Evolutionary conservation across 1,140 invertebrate genomes (phyloP), one percentile per base, ranked within the genome.

Genomic region (Platyscapa corneri): DNA sequence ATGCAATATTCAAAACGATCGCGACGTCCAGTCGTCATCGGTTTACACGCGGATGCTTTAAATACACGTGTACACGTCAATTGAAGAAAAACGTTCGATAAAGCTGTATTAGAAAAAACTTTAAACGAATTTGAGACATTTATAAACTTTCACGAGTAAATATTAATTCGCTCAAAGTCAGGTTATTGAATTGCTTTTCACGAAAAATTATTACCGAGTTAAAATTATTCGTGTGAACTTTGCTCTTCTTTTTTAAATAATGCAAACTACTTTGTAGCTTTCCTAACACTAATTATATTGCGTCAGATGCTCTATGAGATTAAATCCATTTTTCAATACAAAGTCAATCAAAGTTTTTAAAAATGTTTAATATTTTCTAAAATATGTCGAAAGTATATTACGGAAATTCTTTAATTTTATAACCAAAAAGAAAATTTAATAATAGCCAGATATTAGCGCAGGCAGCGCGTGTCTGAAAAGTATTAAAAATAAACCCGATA

Each of bases 1-100:
- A n/a, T 74, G 23, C 70, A 42, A 74, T 74, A 42, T 74, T 74
- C 39, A 39, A 74, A 74, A 39, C 18, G 37, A 74, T 74, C 70
- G 70, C 16, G 39, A n/a, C 20, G 37, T 42, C 39, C 70, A 74
- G 27, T n/a, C 27, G 0, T 1, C 12, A 74, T 74, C 70, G n/a
- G 8, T 39, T 74, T 23, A 42, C n/a, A n/a, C 23, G 30, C 42
- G 6, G 6, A 18, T 42, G 37, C 34, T 42, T 5, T 42, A 42
- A n/a, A 42, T 42, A 42, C 37, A n/a, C n/a, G 27, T 18, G 6
- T 74, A 23, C 20, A n/a, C 18, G 5, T 42, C 37, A 8, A 27
- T 74, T 74, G n/a, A 42, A 39, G 6, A 42, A 74, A 74, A 39
- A 74, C n/a, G n/a, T 39, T 72, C 39, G 39, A 72, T 39, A 72